phyloP scores from a whole-genome alignment of 2,888 invertebrate genomes.

The Cerceris rybyensis region DNA sequence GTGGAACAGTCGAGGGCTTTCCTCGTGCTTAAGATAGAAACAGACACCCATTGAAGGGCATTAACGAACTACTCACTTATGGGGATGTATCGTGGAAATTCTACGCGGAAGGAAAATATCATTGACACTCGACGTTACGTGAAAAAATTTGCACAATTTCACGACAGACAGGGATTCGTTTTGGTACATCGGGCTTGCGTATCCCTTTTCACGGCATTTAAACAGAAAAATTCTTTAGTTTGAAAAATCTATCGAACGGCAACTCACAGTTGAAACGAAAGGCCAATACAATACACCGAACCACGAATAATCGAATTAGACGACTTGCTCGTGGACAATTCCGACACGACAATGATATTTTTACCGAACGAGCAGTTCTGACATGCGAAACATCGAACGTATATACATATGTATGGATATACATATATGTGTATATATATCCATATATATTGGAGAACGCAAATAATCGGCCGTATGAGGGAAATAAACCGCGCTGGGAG shows the following conservation, averaged over 20 bases:
- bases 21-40: slow-evolving; percentile 2
- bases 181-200: no score
- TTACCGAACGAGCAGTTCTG: slow-evolving; percentile 38
- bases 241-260: slow-evolving; percentile 4
- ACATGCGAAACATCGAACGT: slow-evolving; percentile 39
- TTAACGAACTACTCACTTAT: background rate
- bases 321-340: slow-evolving; percentile 40
- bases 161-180: no score
- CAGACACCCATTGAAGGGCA: background rate
- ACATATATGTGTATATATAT: no score
- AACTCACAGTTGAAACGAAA: background rate
- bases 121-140: background rate
- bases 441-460: slow-evolving; percentile 32
- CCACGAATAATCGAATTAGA: slow-evolving; percentile 39
- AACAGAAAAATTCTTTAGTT: background rate
- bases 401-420: background rate
- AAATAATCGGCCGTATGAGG: slow-evolving; percentile 51
- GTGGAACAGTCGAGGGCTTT: slow-evolving; percentile 1
- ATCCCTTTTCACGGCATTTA: no score
- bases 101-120: background rate
- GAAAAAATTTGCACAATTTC: no score
- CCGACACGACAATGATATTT: slow-evolving; percentile 46
- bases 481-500: slow-evolving; percentile 50
- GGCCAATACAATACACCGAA: background rate
- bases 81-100: background rate